Evolutionary conservation across 92 coral and sea anemone genomes (phyloP).

Genomic region (Chrysogorgia sp.): DNA sequence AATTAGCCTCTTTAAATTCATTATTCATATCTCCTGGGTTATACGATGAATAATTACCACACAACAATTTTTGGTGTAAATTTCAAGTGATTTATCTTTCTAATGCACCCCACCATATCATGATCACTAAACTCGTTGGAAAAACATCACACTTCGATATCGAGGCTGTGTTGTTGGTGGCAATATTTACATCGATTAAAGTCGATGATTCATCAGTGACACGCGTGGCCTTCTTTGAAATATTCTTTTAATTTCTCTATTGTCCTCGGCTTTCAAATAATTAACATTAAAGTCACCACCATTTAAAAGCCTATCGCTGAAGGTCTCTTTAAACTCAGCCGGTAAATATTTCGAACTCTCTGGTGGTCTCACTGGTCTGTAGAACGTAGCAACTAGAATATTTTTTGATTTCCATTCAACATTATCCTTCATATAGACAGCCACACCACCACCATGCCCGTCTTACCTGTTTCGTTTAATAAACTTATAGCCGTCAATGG

Average conservation of each 20-base stretch:
- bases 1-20: too few relatives aligned
- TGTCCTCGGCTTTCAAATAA: neutral
- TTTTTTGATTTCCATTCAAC: slow-evolving; percentile 34
- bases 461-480: neutral
- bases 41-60: neutral
- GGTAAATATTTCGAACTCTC: neutral
- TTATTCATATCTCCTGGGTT: neutral
- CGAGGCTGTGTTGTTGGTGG: neutral
- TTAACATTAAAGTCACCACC: slow-evolving; percentile 26
- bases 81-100: neutral
- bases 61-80: neutral
- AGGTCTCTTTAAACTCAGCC: neutral
- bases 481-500: slow-evolving; percentile 1
- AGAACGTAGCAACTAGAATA: slow-evolving; percentile 2
- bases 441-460: too few relatives aligned
- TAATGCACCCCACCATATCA: neutral
- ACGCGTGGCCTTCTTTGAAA: slow-evolving; percentile 4
- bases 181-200: neutral
- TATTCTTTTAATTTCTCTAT: neutral
- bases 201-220: neutral
- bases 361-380: neutral
- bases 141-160: neutral
- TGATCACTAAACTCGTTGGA: neutral
- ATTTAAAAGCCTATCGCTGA: neutral
- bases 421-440: too few relatives aligned